Conservation (phyloP, 2,113 vertebrate genomes). For the Pan paniscus region DNA sequence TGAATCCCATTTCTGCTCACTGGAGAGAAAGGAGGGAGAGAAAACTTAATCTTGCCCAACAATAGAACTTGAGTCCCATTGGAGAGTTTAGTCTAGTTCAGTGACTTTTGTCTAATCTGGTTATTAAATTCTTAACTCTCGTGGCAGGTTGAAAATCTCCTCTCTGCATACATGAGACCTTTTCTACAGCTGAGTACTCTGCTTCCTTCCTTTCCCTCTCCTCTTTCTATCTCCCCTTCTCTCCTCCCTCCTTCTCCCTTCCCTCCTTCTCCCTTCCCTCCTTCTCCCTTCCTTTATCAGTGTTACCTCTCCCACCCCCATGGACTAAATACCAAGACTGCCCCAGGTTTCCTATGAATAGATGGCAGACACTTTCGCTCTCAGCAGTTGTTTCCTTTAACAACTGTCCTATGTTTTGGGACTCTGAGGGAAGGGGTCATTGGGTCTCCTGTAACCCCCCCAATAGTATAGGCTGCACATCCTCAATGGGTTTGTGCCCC, state of each 20-base stretch:
- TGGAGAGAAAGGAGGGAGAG: background rate
- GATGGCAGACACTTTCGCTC: background rate
- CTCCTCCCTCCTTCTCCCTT: too few species aligned
- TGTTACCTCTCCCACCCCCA: background rate
- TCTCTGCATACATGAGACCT: background rate
- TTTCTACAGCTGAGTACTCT: background rate
- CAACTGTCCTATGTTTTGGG: too few species aligned
- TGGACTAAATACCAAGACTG: background rate
- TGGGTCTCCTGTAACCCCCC: background rate
- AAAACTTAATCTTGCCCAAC: slow-evolving; percentile 47
- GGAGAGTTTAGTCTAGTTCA: slow-evolving; percentile 49
- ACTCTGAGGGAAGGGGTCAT: background rate
- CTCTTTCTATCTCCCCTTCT: too few species aligned
- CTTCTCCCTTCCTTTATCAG: background rate
- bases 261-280: too few species aligned
- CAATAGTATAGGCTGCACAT: background rate
- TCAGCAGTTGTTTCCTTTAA: background rate
- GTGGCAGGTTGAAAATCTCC: background rate
- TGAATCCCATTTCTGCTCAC: slow-evolving; percentile 36
- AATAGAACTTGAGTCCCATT: slow-evolving; percentile 52
- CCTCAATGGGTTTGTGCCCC: too few species aligned
- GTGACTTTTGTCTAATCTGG: slow-evolving; percentile 58
- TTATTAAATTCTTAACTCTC: slow-evolving; percentile 61
- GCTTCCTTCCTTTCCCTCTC: background rate
- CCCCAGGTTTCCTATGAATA: background rate